Percentiles rank a stretch among this genome's conserved stretches.
Evolutionary conservation across 2,113 vertebrate genomes (phyloP).

Genomic region (Eulacestoma nigropectus): DNA sequence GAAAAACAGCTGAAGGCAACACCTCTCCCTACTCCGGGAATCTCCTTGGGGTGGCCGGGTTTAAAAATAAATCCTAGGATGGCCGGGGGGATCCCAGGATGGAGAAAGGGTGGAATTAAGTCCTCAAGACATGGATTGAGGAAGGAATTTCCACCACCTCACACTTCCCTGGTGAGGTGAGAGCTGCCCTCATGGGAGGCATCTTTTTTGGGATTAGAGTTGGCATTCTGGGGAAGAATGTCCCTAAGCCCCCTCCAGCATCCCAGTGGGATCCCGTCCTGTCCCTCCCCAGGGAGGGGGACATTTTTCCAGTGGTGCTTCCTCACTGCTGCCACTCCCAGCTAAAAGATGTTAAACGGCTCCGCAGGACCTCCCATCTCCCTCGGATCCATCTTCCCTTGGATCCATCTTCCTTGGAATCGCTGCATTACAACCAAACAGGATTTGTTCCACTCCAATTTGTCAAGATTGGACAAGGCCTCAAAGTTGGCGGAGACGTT

Average conservation of each 20-base stretch:
- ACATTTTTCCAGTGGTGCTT: fast-evolving
- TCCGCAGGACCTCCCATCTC: neutral
- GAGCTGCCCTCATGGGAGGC: neutral
- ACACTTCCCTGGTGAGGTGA: neutral
- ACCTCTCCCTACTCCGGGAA: neutral
- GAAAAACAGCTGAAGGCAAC: neutral
- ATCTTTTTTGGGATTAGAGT: neutral
- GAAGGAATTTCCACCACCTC: neutral
- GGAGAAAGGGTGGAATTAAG: neutral
- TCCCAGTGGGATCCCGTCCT: neutral
- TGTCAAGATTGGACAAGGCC: constrained; percentile 55
- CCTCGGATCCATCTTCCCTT: neutral
- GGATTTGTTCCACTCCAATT: constrained; percentile 66
- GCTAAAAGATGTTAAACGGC: neutral
- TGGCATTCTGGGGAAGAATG: neutral
- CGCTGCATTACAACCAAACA: constrained; percentile 39
- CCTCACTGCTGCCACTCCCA: neutral
- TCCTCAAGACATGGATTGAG: neutral
- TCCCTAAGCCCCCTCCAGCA: neutral
- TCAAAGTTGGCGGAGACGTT: neutral
- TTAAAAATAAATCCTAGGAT: neutral
- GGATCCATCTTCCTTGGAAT: constrained; percentile 28
- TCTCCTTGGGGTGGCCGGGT: neutral
- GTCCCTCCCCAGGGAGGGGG: neutral
- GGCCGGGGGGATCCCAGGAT: fast-evolving